Conservation (phyloP, 2,888 invertebrate species). For the Polylopha cassiicola region DNA sequence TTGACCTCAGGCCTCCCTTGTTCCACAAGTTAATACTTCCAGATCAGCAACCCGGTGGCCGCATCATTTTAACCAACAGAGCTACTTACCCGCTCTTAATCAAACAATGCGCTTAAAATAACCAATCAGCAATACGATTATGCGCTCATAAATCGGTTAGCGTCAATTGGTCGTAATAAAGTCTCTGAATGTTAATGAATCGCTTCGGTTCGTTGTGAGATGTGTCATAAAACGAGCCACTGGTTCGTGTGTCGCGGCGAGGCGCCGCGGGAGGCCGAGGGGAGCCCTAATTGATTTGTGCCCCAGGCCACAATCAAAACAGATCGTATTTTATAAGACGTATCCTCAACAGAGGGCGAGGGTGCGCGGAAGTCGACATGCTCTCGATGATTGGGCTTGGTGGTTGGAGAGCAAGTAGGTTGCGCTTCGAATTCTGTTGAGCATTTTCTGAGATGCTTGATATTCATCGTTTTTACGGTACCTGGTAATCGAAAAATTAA, state of each 20-base stretch:
- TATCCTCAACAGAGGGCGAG: slow-evolving; percentile 61
- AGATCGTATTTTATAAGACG: slow-evolving; percentile 78
- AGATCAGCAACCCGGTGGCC: slow-evolving; percentile 8
- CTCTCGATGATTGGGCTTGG: slow-evolving; percentile 12
- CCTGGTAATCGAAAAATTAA: too few species aligned
- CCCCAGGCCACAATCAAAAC: slow-evolving; percentile 79
- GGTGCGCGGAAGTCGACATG: slow-evolving; percentile 38
- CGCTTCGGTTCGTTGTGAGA: slow-evolving; percentile 63
- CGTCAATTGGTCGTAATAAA: slow-evolving; percentile 69
- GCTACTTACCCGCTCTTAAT: slow-evolving; percentile 8
- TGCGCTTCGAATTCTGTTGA: slow-evolving; percentile 45
- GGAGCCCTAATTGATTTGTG: slow-evolving; percentile 76
- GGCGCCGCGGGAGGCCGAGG: slow-evolving; percentile 56
- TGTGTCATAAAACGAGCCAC: slow-evolving; percentile 77
- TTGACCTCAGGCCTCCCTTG: too few species aligned
- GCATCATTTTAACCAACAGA: too few species aligned
- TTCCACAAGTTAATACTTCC: too few species aligned
- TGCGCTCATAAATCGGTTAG: slow-evolving; percentile 37
- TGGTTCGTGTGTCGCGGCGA: slow-evolving; percentile 67
- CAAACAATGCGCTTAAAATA: slow-evolving; percentile 29
- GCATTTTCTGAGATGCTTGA: slow-evolving; percentile 15
- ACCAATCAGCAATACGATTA: slow-evolving; percentile 40
- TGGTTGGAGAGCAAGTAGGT: slow-evolving; percentile 24
- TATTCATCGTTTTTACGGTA: slow-evolving; percentile 21
- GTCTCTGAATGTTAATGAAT: slow-evolving; percentile 74